A percentile compares a stretch with the other conserved stretches of the same genome.
phyloP scores from a whole-genome alignment of 2,888 invertebrate genomes.

The Dendrolimus pini region DNA sequence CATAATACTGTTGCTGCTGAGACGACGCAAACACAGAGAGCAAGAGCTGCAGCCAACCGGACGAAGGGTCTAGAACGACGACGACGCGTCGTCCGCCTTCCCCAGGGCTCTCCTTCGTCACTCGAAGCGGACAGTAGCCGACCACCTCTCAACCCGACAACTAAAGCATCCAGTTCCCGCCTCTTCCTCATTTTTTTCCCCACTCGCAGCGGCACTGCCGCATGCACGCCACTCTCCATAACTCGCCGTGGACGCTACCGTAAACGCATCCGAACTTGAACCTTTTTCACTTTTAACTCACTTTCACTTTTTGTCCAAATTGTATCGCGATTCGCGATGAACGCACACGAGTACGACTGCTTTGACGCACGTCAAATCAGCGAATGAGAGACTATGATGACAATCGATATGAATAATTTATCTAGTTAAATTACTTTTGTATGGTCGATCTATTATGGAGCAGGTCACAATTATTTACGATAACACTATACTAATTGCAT shows the following conservation, averaged over 20 bases:
- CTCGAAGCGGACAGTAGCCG: conserved; percentile 80
- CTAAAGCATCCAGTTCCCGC: conserved; percentile 84
- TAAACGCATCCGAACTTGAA: conserved; percentile 48
- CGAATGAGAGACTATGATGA: conserved; percentile 40
- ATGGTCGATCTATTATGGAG: not conserved
- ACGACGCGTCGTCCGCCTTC: conserved; percentile 45
- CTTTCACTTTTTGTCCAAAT: conserved; percentile 25
- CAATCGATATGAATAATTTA: conserved; percentile 17
- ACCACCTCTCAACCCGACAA: conserved; percentile 64
- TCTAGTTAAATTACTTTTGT: not conserved
- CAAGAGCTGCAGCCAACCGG: conserved; percentile 77
- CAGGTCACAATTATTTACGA: not conserved
- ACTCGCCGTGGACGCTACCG: conserved; percentile 48
- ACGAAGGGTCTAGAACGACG: conserved; percentile 70
- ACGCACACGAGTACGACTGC: conserved; percentile 31
- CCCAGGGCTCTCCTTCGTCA: conserved; percentile 75
- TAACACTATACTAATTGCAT: not conserved
- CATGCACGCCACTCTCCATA: conserved; percentile 76
- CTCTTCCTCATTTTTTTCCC: conserved; percentile 86
- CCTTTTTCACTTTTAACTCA: conserved; percentile 15
- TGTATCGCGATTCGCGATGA: not conserved
- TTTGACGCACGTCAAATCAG: conserved; percentile 20
- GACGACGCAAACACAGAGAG: conserved; percentile 78
- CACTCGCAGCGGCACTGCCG: conserved; percentile 80
- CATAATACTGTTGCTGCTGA: conserved; percentile 81